A percentile compares a stretch with the other conserved stretches of the same genome.
Conservation (phyloP, 2,888 invertebrate species). For the Allolobophora icterica region DNA sequence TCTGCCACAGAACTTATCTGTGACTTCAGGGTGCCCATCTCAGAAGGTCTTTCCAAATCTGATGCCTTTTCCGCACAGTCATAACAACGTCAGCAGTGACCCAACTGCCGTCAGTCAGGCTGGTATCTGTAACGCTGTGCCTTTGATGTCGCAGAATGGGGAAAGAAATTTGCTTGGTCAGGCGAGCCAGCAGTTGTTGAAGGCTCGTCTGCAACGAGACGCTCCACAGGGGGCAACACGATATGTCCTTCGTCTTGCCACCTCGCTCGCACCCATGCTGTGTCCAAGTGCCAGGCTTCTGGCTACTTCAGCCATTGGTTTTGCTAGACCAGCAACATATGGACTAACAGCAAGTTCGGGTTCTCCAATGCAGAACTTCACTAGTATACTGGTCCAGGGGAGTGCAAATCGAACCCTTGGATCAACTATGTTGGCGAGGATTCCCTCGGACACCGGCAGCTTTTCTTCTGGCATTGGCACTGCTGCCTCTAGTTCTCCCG, state of each 20-base stretch:
- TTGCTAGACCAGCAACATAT: neutral
- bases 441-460: constrained; percentile 1
- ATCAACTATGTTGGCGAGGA: neutral
- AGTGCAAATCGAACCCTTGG: neutral
- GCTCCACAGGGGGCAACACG: neutral
- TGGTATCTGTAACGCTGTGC: neutral
- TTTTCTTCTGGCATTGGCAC: neutral
- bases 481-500: neutral
- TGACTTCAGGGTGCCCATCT: neutral
- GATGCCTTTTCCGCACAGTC: neutral
- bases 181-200: constrained; percentile 11
- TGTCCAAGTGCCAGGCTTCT: constrained; percentile 10
- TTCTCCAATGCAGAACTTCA: neutral
- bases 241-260: neutral
- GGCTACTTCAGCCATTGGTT: neutral
- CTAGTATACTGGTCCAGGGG: neutral
- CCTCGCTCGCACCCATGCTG: neutral
- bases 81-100: neutral
- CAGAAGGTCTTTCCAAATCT: neutral
- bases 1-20: neutral
- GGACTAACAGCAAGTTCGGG: neutral
- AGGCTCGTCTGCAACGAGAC: neutral
- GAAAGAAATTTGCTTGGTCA: neutral
- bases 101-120: neutral
- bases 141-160: neutral